Base-by-base conservation (phyloP, 53 echinoderm and acorn worm genomes). In the Holothuria leucospilota region DNA sequence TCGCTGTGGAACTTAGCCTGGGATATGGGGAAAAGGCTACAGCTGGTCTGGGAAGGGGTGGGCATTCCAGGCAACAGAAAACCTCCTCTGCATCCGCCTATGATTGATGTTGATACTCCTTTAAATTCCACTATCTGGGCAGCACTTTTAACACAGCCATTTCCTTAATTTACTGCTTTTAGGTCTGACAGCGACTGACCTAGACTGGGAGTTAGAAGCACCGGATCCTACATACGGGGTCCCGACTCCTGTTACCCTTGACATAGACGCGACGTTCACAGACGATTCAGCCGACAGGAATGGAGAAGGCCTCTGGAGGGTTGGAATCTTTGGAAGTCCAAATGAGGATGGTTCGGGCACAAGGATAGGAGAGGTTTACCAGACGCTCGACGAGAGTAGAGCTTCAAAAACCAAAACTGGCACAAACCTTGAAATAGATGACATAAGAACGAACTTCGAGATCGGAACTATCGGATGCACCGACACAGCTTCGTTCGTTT, bases 261-360 rank as follows among this genome's bases (percentile, higher is more conserved):
- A 87, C 26, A 65, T 46, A 26, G 79, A 65, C 1, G 69, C 58
- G 34, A n/a, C 20, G 7, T 87, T 87, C 58, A 60, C 59, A 20
- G 88, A 87, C 39, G 88, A 69, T 26, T 67, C 68, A 29, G 34
- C 28, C 3, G 27, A 67, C 34, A 28, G 28, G 13, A 67, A 34
- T 9, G 88, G 88, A 16, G 24, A 67, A 25, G 70, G 70, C 1
- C 69, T 87, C 53, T 87, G 88, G 88, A 65, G 88, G 10, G 68
- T 67, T 21, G 34, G 68, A 13, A 29, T 67, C 28, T 67, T 67
- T 34, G 68, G 68, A 27, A n/a, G 68, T 34, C 28, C 68, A 11
- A 67, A 67, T 67, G 34, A 29, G 6, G 68, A 67, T 29, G 68
- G 68, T 67, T 27, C 28, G 13, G 68, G 68, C 4, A 10, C 28